Conservation (phyloP, 2,113 vertebrate species). For the Nothoprocta perdicaria region DNA sequence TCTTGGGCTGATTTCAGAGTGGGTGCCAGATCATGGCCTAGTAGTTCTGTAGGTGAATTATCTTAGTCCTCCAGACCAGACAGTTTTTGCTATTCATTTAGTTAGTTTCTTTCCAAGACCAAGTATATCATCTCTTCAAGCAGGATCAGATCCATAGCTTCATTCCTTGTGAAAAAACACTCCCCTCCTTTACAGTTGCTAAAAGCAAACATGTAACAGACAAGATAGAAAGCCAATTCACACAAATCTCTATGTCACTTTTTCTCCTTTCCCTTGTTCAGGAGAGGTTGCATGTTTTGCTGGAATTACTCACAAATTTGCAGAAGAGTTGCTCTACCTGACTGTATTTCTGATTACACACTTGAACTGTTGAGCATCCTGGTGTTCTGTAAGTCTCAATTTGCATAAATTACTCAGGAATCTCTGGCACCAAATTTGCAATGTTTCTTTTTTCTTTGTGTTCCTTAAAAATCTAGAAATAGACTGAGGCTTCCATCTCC, state of each 20-base stretch:
- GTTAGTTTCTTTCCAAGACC: background rate
- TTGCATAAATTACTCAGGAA: background rate
- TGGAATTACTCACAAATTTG: constrained; percentile 5
- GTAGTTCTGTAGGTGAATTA: background rate
- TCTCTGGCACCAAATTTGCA: background rate
- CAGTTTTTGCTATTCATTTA: background rate
- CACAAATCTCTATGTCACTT: background rate
- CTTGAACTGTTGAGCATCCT: background rate
- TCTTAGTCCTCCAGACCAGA: background rate
- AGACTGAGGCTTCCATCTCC: background rate
- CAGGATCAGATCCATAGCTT: background rate
- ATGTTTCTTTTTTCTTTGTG: background rate
- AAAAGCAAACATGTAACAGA: background rate
- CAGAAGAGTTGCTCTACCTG: background rate
- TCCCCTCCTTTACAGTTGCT: background rate
- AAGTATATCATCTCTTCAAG: accelerated
- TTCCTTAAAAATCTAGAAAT: background rate
- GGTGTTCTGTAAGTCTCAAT: background rate
- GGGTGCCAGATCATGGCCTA: background rate
- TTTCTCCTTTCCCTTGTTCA: background rate
- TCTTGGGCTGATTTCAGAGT: background rate
- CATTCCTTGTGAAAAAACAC: background rate
- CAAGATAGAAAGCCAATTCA: background rate
- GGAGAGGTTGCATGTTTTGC: background rate
- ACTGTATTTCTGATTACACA: background rate